phyloP scores from a whole-genome alignment of 2,113 vertebrate genomes.

The Alces alces region DNA sequence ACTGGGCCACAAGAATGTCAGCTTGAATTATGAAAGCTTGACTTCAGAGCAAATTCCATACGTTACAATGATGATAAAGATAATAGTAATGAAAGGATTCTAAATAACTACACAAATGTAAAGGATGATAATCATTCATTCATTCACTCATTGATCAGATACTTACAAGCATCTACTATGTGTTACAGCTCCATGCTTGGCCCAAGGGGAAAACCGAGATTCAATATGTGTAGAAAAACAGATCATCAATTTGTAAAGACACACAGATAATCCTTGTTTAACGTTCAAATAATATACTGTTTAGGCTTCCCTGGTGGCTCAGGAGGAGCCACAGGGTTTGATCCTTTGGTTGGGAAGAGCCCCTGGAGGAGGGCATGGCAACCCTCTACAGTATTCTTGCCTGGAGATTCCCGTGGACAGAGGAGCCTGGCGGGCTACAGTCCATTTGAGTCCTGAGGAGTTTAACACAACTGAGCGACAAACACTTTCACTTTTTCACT shows the following conservation, averaged over 20 bases:
- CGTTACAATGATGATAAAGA: background rate
- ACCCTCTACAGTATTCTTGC: background rate
- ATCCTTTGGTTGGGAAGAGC: background rate
- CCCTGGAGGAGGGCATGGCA: background rate
- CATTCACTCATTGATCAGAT: background rate
- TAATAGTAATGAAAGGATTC: background rate
- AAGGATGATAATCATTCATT: background rate
- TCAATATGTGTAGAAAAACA: background rate
- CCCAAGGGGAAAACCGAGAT: background rate
- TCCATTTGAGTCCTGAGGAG: background rate
- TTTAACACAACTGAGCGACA: background rate
- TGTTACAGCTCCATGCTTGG: background rate
- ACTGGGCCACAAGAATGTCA: background rate
- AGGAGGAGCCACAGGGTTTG: background rate
- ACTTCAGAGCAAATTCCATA: background rate
- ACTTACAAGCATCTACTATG: background rate
- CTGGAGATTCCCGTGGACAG: background rate
- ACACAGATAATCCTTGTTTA: background rate
- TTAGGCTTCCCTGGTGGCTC: background rate
- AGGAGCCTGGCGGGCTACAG: background rate
- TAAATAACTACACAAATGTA: background rate
- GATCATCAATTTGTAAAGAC: background rate
- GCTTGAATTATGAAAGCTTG: background rate
- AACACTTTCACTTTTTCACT: background rate
- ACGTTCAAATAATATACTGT: background rate